Percentiles rank a stretch among this genome's conserved stretches.
Evolutionary conservation across 2,888 invertebrate genomes (phyloP).

Genomic region (Agrotis ipsilon): DNA sequence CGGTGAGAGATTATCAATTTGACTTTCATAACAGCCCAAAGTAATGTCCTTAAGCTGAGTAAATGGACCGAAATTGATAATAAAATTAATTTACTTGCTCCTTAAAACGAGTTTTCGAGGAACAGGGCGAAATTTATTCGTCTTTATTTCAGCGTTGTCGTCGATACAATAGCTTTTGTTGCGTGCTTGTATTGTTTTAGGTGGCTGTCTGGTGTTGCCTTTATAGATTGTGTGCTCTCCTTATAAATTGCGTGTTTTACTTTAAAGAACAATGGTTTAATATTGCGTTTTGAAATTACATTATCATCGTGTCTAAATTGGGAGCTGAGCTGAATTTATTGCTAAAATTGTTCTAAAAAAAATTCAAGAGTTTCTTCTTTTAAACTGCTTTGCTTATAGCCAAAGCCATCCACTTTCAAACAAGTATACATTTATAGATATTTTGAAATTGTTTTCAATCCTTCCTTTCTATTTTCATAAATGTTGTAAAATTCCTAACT

Average conservation of each 20-base stretch:
- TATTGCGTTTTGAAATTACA: constrained; percentile 46
- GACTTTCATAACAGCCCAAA: constrained; percentile 68
- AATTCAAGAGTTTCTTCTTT: not conserved
- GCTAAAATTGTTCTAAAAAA: not conserved
- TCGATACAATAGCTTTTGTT: constrained; percentile 70
- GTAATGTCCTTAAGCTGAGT: constrained; percentile 66
- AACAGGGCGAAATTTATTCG: constrained; percentile 62
- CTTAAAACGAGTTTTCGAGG: constrained; percentile 59
- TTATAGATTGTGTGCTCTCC: constrained; percentile 59
- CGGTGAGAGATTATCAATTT: constrained; percentile 68
- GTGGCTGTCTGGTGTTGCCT: constrained; percentile 50
- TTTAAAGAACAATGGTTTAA: constrained; percentile 45
- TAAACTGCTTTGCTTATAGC: not conserved
- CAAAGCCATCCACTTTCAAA: not conserved
- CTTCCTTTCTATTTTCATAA: no score
- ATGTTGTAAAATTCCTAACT: no score
- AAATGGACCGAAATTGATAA: constrained; percentile 69
- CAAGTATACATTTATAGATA: not conserved
- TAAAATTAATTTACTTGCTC: constrained; percentile 67
- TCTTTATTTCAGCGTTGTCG: constrained; percentile 65
- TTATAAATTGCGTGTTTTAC: constrained; percentile 56
- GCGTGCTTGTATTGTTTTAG: constrained; percentile 62
- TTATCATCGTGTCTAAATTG: constrained; percentile 27
- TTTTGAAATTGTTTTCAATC: no score
- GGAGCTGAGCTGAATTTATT: not conserved